Evolutionary conservation across 2,113 vertebrate genomes (phyloP).

Genomic region (Bubo scandiacus): DNA sequence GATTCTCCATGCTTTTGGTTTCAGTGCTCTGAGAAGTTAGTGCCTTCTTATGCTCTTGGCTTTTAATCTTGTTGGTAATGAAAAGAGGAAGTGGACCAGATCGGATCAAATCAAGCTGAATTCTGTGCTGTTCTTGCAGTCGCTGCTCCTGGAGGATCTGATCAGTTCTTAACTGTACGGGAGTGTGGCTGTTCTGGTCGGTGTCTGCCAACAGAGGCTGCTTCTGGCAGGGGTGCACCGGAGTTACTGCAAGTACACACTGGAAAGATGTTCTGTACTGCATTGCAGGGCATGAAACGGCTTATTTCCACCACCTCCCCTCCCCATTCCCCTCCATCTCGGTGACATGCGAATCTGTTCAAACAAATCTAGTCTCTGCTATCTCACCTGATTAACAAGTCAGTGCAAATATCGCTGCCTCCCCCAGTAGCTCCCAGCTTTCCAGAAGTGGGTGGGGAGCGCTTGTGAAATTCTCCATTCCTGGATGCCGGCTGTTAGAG

Average conservation of each 20-base stretch:
- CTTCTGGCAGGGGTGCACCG: slow-evolving; percentile 35
- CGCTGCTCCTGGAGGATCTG: neutral
- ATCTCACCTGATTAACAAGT: neutral
- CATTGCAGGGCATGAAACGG: slow-evolving; percentile 58
- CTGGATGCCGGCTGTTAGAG: neutral
- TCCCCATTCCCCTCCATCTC: accelerated
- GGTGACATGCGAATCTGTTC: neutral
- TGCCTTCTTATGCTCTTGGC: neutral
- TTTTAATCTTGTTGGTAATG: slow-evolving; percentile 33
- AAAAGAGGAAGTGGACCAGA: neutral
- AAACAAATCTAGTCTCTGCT: neutral
- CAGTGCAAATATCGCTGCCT: neutral
- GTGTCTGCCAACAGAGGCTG: slow-evolving; percentile 36
- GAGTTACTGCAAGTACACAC: slow-evolving; percentile 17
- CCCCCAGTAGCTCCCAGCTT: neutral
- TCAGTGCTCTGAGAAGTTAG: neutral
- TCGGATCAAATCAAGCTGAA: neutral
- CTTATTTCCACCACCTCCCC: neutral
- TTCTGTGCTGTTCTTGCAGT: slow-evolving; percentile 1
- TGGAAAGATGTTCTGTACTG: slow-evolving; percentile 29
- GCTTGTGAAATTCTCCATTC: neutral
- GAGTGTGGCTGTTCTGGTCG: slow-evolving; percentile 7
- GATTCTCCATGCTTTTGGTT: neutral
- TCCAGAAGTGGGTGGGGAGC: neutral
- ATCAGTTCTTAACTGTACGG: neutral